Conservation (phyloP, 2,888 invertebrate genomes). For the Anorthoa munda region DNA sequence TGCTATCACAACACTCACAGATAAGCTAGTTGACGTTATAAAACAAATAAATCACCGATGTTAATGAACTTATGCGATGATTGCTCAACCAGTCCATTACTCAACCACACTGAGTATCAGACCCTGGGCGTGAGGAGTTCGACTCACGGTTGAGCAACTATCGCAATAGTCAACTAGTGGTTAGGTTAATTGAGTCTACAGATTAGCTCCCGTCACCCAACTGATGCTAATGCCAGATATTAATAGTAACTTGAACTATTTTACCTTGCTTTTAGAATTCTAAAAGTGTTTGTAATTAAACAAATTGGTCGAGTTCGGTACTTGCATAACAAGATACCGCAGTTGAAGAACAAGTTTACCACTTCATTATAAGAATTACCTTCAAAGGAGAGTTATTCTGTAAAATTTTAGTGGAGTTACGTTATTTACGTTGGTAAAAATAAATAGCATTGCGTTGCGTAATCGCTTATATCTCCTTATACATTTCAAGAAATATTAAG, state of each 20-base stretch:
- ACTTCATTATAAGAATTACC: neutral
- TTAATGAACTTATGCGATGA: constrained; percentile 33
- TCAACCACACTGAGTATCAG: constrained; percentile 1
- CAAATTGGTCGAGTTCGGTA: neutral
- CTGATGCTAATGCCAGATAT: neutral
- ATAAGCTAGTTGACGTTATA: neutral
- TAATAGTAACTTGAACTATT: constrained; percentile 8
- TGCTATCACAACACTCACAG: no score
- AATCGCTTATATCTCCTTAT: no score
- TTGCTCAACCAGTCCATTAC: constrained; percentile 31
- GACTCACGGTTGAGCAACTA: constrained; percentile 34
- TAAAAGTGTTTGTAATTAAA: constrained; percentile 1
- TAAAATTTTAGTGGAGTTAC: neutral
- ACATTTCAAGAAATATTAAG: no score
- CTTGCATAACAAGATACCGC: neutral
- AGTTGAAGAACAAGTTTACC: neutral
- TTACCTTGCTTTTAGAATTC: neutral
- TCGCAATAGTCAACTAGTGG: neutral
- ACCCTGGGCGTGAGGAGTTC: neutral
- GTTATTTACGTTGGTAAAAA: no score
- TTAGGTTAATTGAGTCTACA: constrained; percentile 6
- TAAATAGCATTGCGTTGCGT: no score
- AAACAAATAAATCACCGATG: neutral
- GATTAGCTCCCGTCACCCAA: constrained; percentile 9
- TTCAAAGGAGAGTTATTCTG: neutral